Evolutionary conservation across 2,888 invertebrate genomes (phyloP).

Genomic region (Drosophila testacea): DNA sequence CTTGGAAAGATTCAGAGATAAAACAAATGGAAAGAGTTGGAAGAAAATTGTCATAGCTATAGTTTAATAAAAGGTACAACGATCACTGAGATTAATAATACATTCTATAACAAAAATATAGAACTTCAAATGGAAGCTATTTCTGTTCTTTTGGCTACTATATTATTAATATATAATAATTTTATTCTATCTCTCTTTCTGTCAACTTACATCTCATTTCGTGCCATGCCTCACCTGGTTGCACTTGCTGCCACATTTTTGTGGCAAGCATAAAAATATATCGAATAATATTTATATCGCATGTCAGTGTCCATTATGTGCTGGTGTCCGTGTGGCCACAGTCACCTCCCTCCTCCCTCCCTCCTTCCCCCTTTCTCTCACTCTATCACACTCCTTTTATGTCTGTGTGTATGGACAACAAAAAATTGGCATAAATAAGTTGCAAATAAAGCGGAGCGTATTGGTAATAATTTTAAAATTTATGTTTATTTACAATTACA

Average conservation of each 20-base stretch:
- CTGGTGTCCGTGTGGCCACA: constrained; percentile 12
- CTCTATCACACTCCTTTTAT: not conserved
- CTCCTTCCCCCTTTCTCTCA: too few relatives aligned
- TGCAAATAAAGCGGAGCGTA: constrained; percentile 55
- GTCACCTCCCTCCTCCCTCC: not conserved
- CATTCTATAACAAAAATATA: not conserved
- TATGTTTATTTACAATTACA: constrained; percentile 82
- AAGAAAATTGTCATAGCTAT: not conserved
- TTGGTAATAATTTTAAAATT: constrained; percentile 76
- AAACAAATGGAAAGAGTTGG: not conserved
- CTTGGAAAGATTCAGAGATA: not conserved
- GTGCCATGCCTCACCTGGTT: not conserved
- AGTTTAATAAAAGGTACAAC: not conserved
- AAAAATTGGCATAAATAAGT: constrained; percentile 60
- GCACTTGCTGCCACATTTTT: constrained; percentile 5
- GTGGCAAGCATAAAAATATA: constrained; percentile 40
- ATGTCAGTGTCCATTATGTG: constrained; percentile 50
- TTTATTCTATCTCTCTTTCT: not conserved
- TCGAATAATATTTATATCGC: constrained; percentile 59
- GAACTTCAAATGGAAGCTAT: too few relatives aligned
- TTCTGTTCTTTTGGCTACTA: too few relatives aligned
- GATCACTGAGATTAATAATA: not conserved
- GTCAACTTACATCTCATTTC: not conserved
- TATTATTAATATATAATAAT: not conserved
- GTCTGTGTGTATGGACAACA: constrained; percentile 11